Conservation (phyloP, 2,888 invertebrate species). For the Strigamia crassipes region DNA sequence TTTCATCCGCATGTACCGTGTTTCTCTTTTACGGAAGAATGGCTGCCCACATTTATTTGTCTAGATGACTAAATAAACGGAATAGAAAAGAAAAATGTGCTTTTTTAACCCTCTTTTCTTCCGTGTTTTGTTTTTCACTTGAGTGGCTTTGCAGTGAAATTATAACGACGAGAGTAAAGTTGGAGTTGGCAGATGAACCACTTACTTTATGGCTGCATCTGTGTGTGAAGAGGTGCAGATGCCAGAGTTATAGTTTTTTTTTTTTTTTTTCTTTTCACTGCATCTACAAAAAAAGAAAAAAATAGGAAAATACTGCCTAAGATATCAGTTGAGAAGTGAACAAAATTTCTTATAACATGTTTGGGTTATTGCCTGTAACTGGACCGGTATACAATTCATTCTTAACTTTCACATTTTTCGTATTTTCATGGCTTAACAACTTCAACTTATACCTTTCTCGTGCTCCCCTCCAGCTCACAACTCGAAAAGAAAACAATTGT, state of each 20-base stretch:
- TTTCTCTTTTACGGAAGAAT: conserved; percentile 39
- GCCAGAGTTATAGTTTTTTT: conserved; percentile 28
- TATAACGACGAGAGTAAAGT: conserved; percentile 33
- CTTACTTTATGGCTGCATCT: conserved; percentile 40
- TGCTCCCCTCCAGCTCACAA: background rate
- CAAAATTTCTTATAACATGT: conserved; percentile 28
- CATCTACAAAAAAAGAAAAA: conserved; percentile 27
- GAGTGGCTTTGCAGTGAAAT: conserved; percentile 40
- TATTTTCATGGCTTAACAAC: background rate
- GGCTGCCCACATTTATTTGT: conserved; percentile 34
- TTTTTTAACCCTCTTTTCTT: background rate
- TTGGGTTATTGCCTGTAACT: conserved; percentile 11
- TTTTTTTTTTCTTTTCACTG: conserved; percentile 31
- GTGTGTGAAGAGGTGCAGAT: conserved; percentile 42
- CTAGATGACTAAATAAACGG: conserved; percentile 38
- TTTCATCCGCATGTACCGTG: conserved; percentile 19
- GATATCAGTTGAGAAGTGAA: conserved; percentile 33
- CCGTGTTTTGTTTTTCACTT: conserved; percentile 40
- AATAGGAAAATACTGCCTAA: conserved; percentile 11
- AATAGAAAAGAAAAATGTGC: background rate
- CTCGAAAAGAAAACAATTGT: background rate
- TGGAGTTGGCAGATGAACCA: conserved; percentile 42
- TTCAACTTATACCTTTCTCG: background rate
- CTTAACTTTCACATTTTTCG: background rate
- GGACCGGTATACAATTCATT: background rate